Evolutionary conservation across 2,113 vertebrate genomes (phyloP).

Genomic region (Collichthys lucidus): DNA sequence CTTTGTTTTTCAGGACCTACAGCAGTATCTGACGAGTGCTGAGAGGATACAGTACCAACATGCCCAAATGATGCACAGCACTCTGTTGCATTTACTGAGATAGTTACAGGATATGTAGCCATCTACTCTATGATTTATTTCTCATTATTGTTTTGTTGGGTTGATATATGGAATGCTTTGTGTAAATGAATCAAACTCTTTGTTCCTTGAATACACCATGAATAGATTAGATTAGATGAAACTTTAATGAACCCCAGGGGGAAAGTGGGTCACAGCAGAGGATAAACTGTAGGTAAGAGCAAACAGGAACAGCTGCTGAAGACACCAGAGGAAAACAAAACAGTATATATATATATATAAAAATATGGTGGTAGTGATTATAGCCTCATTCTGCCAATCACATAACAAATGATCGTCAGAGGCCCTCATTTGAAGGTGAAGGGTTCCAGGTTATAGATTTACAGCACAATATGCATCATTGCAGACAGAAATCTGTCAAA

Average conservation of each 20-base stretch:
- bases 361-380: background rate
- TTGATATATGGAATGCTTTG: constrained; percentile 30
- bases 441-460: constrained; percentile 24
- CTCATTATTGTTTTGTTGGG: background rate
- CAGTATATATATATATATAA: background rate
- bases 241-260: constrained; percentile 75
- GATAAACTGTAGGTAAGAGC: constrained; percentile 46
- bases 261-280: constrained; percentile 70
- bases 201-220: constrained; percentile 57
- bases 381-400: background rate
- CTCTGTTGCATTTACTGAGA: constrained; percentile 15
- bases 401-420: background rate
- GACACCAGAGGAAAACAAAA: constrained; percentile 21
- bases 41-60: constrained; percentile 31
- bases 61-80: constrained; percentile 49
- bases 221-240: constrained; percentile 66
- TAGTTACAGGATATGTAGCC: background rate
- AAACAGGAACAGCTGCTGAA: constrained; percentile 51
- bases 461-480: constrained; percentile 20
- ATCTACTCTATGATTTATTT: background rate
- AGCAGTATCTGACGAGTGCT: constrained; percentile 34
- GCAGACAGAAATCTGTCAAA: constrained; percentile 6
- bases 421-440: constrained; percentile 8
- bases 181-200: constrained; percentile 45
- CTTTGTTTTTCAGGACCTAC: constrained; percentile 41